These are phyloP conservation scores for Chrysemys picta DNA, from an alignment of 2,113 vertebrate genomes.

Conservation along the genomic window DNA sequence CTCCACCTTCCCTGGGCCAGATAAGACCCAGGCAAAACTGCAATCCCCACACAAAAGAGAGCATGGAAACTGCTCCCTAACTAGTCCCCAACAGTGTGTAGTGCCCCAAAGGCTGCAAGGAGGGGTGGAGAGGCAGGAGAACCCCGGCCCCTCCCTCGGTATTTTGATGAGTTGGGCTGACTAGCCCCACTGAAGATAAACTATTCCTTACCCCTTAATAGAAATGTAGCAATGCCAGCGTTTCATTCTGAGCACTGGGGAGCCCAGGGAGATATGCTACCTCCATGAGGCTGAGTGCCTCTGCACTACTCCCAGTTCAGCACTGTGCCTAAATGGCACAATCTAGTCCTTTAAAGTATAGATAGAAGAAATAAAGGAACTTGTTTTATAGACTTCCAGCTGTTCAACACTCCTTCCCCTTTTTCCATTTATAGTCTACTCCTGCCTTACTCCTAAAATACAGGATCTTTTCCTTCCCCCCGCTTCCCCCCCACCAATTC, in stretches of 20 bases:
- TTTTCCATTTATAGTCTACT: background rate
- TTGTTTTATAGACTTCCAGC: background rate
- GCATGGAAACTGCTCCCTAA: fast-evolving
- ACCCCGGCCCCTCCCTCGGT: background rate
- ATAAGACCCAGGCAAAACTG: too few relatives aligned
- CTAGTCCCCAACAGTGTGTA: background rate
- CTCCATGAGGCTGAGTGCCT: background rate
- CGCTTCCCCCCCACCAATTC: background rate
- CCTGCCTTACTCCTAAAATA: background rate
- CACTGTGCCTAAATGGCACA: background rate
- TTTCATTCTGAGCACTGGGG: background rate
- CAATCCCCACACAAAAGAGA: background rate
- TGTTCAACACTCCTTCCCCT: background rate
- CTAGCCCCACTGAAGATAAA: background rate
- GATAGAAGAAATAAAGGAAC: background rate
- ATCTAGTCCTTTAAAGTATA: background rate
- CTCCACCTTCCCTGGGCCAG: background rate
- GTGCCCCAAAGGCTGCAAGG: background rate
- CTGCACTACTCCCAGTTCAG: background rate
- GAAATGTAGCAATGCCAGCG: background rate
- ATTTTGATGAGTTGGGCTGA: background rate
- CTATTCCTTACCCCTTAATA: too few relatives aligned
- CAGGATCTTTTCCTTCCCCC: background rate
- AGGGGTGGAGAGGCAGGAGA: background rate
- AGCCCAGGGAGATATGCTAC: background rate